Percentiles rank a stretch among this genome's conserved stretches.
Conservation (phyloP, 2,113 vertebrate species). For the Sturnira hondurensis region DNA sequence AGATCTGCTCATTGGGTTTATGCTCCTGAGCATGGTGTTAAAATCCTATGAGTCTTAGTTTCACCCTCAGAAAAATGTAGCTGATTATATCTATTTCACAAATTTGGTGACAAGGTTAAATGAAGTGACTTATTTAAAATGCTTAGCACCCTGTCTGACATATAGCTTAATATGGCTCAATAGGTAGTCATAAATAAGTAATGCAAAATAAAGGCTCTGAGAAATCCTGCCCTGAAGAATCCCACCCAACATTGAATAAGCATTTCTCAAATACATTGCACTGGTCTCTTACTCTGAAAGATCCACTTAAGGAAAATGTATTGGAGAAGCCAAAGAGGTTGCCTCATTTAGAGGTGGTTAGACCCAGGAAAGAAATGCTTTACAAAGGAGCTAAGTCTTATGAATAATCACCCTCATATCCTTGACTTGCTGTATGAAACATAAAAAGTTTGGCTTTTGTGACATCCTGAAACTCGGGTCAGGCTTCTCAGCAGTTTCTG, state of each 20-base stretch:
- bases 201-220: constrained; percentile 2
- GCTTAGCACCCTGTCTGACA: neutral
- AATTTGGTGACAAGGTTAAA: constrained; percentile 4
- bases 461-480: neutral
- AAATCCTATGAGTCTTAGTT: neutral
- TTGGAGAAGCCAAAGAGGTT: neutral
- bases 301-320: neutral
- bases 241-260: neutral
- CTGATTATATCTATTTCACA: neutral
- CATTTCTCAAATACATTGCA: neutral
- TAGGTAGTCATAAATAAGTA: neutral
- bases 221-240: neutral
- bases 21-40: neutral
- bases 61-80: neutral
- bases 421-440: neutral
- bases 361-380: neutral
- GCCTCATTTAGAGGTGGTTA: neutral
- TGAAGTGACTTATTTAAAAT: neutral
- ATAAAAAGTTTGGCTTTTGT: neutral
- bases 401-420: neutral
- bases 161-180: neutral
- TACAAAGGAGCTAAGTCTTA: neutral
- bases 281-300: neutral
- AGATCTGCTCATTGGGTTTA: neutral
- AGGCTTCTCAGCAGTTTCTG: neutral